phyloP scores from a whole-genome alignment of 2,797 vertebrate species.

The Scarus forsteni region DNA sequence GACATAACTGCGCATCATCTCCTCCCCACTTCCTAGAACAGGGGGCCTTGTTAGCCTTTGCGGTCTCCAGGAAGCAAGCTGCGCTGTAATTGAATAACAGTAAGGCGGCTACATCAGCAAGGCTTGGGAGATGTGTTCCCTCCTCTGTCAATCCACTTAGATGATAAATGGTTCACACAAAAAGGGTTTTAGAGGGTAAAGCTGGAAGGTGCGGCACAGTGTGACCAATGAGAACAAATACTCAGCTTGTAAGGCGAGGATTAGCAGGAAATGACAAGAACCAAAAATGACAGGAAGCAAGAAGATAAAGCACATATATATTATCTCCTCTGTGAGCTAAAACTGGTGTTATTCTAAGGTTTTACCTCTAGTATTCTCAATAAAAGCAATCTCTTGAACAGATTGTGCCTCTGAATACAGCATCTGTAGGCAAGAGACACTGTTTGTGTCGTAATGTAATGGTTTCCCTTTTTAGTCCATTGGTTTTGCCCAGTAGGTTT shows the following conservation, averaged over 20 bases:
- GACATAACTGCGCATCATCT: slow-evolving; percentile 60
- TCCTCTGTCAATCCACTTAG: slow-evolving; percentile 68
- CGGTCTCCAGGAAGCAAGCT: slow-evolving; percentile 65
- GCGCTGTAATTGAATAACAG: slow-evolving; percentile 71
- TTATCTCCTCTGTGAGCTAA: slow-evolving; percentile 23
- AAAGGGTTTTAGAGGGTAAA: slow-evolving; percentile 50
- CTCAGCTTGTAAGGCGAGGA: slow-evolving; percentile 40
- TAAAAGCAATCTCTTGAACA: background rate
- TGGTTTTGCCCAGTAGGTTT: too few species aligned
- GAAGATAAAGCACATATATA: slow-evolving; percentile 18
- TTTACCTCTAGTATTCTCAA: slow-evolving; percentile 8
- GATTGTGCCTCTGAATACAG: background rate
- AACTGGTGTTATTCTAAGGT: slow-evolving; percentile 17
- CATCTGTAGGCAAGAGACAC: background rate
- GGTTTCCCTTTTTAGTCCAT: background rate
- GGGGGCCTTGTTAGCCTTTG: slow-evolving; percentile 50
- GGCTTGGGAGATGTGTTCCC: slow-evolving; percentile 62
- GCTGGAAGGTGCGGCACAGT: slow-evolving; percentile 37
- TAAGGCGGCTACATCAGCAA: slow-evolving; percentile 60
- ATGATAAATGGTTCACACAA: slow-evolving; percentile 68
- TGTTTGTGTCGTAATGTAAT: background rate
- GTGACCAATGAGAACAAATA: slow-evolving; percentile 45
- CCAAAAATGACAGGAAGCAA: slow-evolving; percentile 18
- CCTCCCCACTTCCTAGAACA: slow-evolving; percentile 52
- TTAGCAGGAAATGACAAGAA: slow-evolving; percentile 41